Evolutionary conservation across 2,888 invertebrate genomes (phyloP).

Genomic region (Lingula anatina): DNA sequence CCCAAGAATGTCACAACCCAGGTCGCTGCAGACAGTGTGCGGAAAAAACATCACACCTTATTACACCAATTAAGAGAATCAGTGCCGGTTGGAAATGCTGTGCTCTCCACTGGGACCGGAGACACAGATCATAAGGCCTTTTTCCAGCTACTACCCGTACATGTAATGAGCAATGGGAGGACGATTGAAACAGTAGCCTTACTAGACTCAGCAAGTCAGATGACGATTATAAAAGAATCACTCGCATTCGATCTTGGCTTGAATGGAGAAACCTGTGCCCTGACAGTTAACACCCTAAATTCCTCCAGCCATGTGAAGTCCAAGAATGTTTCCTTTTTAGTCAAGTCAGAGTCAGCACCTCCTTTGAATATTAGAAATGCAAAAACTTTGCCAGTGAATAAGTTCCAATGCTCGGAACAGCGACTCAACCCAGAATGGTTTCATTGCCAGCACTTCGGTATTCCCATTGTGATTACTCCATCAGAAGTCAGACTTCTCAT

Average conservation of each 20-base stretch:
- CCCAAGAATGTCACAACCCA: not conserved
- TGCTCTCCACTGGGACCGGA: not conserved
- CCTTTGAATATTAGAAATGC: not conserved
- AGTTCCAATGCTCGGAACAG: not conserved
- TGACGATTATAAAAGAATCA: not conserved
- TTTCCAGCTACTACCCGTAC: not conserved
- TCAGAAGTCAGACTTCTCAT: not conserved
- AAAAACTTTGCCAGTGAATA: not conserved
- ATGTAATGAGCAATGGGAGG: not conserved
- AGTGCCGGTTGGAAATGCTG: not conserved
- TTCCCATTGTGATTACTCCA: not conserved
- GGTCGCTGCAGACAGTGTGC: not conserved
- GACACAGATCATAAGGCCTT: not conserved
- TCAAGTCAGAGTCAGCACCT: not conserved
- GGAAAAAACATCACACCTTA: not conserved
- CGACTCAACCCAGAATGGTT: not conserved
- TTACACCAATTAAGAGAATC: not conserved
- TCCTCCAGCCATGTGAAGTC: not conserved
- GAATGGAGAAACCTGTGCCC: not conserved
- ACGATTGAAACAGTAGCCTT: not conserved
- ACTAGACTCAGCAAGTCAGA: conserved; percentile 1
- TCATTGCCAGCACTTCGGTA: not conserved
- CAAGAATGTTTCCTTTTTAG: not conserved
- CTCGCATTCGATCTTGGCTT: not conserved
- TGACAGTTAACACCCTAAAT: conserved; percentile 1